These are phyloP conservation scores for Chrysina gloriosa DNA, from an alignment of 2,888 invertebrate species.

Conservation along the genomic window DNA sequence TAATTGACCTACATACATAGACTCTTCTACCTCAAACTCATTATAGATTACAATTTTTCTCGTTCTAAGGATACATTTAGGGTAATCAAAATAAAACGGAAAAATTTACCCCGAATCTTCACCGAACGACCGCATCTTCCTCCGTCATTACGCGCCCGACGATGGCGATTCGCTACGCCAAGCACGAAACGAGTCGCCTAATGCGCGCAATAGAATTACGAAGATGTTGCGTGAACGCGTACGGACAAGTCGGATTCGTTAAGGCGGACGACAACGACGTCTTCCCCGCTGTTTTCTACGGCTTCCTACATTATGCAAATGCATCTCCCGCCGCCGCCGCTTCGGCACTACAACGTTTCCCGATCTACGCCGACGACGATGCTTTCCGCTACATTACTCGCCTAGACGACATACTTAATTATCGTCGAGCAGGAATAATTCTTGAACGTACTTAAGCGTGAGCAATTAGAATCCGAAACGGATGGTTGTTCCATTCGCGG, in stretches of 20 bases:
- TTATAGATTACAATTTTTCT: no score
- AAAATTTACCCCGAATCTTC: background rate
- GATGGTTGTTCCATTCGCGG: background rate
- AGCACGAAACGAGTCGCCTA: constrained; percentile 23
- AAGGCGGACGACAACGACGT: constrained; percentile 29
- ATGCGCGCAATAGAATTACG: constrained; percentile 18
- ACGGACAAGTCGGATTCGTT: constrained; percentile 17
- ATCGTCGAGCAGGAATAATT: background rate
- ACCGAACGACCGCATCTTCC: background rate
- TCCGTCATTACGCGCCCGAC: background rate
- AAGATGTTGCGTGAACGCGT: constrained; percentile 22
- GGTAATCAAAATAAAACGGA: background rate
- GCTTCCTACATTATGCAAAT: constrained; percentile 59
- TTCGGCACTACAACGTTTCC: constrained; percentile 53
- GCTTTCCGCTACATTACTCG: constrained; percentile 57
- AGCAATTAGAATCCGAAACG: background rate
- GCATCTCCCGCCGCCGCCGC: constrained; percentile 57
- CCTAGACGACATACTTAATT: constrained; percentile 43
- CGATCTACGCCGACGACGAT: no score
- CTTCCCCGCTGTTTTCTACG: constrained; percentile 45
- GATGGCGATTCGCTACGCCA: background rate
- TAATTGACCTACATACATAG: no score
- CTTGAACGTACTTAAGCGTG: background rate
- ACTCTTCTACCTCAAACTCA: no score
- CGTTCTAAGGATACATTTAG: background rate